Conservation (phyloP, 2,113 vertebrate species). For the Larimichthys polyactis region DNA sequence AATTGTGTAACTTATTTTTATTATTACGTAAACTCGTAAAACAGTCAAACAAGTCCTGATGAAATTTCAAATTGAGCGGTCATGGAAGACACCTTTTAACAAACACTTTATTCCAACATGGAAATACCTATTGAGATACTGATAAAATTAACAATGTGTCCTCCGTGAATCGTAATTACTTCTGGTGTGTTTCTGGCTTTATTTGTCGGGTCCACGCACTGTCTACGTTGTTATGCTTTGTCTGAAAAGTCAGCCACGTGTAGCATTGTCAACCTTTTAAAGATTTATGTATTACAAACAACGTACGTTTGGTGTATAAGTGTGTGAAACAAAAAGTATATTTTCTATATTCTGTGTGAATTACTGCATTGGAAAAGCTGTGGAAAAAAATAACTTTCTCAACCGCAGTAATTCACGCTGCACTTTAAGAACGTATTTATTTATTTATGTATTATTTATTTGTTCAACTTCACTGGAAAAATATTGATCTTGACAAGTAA, state of each 20-base stretch:
- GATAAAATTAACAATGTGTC: neutral
- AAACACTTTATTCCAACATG: too few species aligned
- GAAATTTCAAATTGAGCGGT: neutral
- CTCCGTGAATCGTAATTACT: neutral
- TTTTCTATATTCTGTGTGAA: conserved; percentile 47
- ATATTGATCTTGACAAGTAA: conserved; percentile 17
- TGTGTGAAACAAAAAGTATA: conserved; percentile 54
- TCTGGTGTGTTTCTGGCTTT: conserved; percentile 33
- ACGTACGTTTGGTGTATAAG: conserved; percentile 26
- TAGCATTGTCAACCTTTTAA: conserved; percentile 9
- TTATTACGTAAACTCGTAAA: too few species aligned
- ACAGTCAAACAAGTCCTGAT: neutral
- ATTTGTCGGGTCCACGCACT: neutral
- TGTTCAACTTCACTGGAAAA: conserved; percentile 15
- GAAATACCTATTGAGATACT: neutral
- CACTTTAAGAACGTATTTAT: conserved; percentile 50
- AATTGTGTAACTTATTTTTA: too few species aligned
- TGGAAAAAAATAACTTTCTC: neutral
- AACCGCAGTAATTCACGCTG: conserved; percentile 1
- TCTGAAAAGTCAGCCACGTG: conserved; percentile 23
- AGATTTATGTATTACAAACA: neutral
- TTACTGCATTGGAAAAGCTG: conserved; percentile 17
- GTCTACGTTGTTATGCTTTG: conserved; percentile 29
- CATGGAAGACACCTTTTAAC: neutral
- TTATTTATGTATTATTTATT: conserved; percentile 16